Base-by-base conservation (phyloP, 2,797 vertebrate species). In the Myoxocephalus aenaeus region DNA sequence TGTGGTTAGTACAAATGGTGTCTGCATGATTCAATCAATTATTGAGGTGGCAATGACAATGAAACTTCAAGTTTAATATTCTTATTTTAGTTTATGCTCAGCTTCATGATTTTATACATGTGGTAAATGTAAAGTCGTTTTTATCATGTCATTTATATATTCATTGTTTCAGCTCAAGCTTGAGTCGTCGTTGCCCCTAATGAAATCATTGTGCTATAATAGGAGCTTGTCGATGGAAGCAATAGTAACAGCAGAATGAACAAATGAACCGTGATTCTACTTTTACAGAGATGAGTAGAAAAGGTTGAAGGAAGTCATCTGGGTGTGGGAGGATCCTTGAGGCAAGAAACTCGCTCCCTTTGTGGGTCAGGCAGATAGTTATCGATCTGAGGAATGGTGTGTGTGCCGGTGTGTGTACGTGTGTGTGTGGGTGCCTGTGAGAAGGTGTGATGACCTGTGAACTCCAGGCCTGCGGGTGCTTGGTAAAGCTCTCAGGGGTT, bases 401-500 rank as follows among this genome's bases (percentile, higher is more conserved):
- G 48, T n/a, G 20, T 25, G 38, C 42, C 4, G 17, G 42, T 29
- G 65, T 64, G 54, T 56, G 62, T 53, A 18, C 2, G 9, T 36
- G 8, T 57, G 3, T 57, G 3, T 18, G 56, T 36, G n/a, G 40
- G 54, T 53, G 72, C 34, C 65, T 66, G 66, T 69, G 81, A 59
- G 79, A 84, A 79, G 83, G 84, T 87, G 87, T 72, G 85, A 84
- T 87, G 87, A 94, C 89, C 93, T 88, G 67, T 86, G 89, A 91
- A 80, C 91, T 77, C 57, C 14, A 8, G 77, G 77, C 82, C 90
- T 84, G 68, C 77, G 76, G 86, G 90, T 75, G 82, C 89, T 90
- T 91, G 90, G 92, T 91, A 84, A 88, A 87, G 77, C 80, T 86
- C 86, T 82, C 81, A 42, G 75, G 73, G 73, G 80, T 77, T 75